Percentiles rank a stretch among this genome's conserved stretches.
phyloP scores from a whole-genome alignment of 2,113 vertebrate species.

The Tragelaphus scriptus region DNA sequence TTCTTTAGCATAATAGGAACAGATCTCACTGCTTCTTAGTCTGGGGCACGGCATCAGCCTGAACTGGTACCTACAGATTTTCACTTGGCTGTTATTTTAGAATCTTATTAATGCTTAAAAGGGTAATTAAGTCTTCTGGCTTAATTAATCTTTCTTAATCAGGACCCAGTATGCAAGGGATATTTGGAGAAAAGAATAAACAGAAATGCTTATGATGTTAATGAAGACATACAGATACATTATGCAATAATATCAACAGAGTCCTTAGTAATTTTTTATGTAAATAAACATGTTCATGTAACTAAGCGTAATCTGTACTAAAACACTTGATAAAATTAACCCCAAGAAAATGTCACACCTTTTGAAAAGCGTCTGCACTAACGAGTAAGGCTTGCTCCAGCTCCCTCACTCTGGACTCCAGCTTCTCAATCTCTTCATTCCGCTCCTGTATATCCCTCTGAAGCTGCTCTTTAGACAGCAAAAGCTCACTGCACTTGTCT shows the following conservation, averaged over 20 bases:
- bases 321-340: background rate
- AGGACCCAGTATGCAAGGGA: background rate
- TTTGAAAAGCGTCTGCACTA: constrained; percentile 85
- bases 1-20: background rate
- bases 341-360: constrained; percentile 78
- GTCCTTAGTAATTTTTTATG: background rate
- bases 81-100: background rate
- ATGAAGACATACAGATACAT: background rate
- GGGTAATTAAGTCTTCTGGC: background rate
- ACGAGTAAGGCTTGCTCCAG: constrained; percentile 92
- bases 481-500: constrained; percentile 95
- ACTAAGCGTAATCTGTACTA: background rate
- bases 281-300: background rate
- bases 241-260: background rate
- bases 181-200: background rate
- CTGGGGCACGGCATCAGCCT: background rate
- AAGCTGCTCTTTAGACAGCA: constrained; percentile 92
- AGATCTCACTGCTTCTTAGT: background rate
- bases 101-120: background rate
- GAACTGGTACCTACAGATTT: background rate
- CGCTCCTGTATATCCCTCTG: constrained; percentile 91
- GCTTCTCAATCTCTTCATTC: constrained; percentile 95
- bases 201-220: background rate
- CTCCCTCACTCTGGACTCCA: constrained; percentile 90
- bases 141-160: background rate